These are phyloP conservation scores for Hedychridium roseum DNA, from an alignment of 2,888 invertebrate genomes.

Conservation along the genomic window DNA sequence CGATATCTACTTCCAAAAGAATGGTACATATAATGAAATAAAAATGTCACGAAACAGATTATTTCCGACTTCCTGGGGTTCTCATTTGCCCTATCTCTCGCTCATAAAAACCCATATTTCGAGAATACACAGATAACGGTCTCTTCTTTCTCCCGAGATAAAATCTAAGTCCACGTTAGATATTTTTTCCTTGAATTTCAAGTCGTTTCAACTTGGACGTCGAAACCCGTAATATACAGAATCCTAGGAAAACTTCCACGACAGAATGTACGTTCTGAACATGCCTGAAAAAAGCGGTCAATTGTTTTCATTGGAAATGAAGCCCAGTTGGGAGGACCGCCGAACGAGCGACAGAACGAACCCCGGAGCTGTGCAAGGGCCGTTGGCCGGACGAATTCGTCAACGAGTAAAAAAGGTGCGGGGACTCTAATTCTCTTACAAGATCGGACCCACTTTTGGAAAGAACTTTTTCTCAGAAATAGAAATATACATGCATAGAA, in stretches of 20 bases:
- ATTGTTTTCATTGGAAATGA: background rate
- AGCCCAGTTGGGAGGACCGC: conserved; percentile 7
- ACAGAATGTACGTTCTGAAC: background rate
- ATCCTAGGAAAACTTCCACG: background rate
- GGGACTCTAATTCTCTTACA: background rate
- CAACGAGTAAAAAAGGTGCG: conserved; percentile 8
- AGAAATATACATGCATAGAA: background rate
- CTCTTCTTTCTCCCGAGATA: no score
- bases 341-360: background rate
- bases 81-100: background rate
- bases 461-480: conserved; percentile 2
- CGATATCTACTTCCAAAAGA: no score
- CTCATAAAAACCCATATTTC: background rate
- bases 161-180: no score
- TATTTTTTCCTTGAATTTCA: no score
- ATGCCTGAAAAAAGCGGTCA: background rate
- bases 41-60: no score
- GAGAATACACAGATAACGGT: no score
- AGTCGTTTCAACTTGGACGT: background rate
- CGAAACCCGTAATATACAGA: background rate
- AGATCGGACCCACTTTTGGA: background rate
- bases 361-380: conserved; percentile 8
- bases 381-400: conserved; percentile 33
- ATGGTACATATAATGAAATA: no score
- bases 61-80: no score